Evolutionary conservation across 1,140 invertebrate genomes (phyloP).

Genomic region (Ptiloglossa arizonensis): DNA sequence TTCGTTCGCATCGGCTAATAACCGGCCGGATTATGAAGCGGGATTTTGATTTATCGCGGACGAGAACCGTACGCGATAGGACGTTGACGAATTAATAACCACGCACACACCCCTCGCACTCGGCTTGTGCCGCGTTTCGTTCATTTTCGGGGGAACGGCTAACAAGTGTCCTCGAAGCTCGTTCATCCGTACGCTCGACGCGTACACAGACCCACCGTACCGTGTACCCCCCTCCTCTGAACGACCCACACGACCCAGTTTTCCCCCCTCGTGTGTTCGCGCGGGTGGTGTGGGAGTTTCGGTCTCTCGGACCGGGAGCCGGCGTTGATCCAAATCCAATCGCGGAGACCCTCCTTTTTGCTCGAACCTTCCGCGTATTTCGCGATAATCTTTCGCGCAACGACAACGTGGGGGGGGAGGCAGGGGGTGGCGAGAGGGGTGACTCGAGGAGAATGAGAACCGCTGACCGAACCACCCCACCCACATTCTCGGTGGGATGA

Average conservation of each 20-base stretch:
- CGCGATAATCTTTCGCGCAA: constrained; percentile 15
- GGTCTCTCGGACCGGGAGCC: background rate
- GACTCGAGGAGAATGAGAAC: constrained; percentile 68
- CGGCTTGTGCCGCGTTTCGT: no score
- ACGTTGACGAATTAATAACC: constrained; percentile 38
- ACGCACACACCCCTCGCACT: no score
- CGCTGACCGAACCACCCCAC: constrained; percentile 69
- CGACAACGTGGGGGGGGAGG: background rate
- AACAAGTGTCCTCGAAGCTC: constrained; percentile 32
- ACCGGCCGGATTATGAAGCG: background rate
- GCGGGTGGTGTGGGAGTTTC: background rate
- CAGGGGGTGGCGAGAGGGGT: background rate
- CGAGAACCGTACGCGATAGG: background rate
- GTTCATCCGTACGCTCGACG: constrained; percentile 21
- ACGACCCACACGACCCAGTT: constrained; percentile 27
- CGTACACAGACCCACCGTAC: background rate
- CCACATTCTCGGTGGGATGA: constrained; percentile 68
- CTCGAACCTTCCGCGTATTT: background rate
- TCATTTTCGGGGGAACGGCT: background rate
- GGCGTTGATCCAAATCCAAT: constrained; percentile 46
- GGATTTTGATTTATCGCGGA: constrained; percentile 30
- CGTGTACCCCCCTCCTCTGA: no score
- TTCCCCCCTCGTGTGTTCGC: background rate
- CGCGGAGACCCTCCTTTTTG: no score
- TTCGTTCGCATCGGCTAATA: constrained; percentile 22